These are phyloP conservation scores for Lysandra coridon DNA, from an alignment of 2,888 invertebrate genomes.

Conservation along the genomic window DNA sequence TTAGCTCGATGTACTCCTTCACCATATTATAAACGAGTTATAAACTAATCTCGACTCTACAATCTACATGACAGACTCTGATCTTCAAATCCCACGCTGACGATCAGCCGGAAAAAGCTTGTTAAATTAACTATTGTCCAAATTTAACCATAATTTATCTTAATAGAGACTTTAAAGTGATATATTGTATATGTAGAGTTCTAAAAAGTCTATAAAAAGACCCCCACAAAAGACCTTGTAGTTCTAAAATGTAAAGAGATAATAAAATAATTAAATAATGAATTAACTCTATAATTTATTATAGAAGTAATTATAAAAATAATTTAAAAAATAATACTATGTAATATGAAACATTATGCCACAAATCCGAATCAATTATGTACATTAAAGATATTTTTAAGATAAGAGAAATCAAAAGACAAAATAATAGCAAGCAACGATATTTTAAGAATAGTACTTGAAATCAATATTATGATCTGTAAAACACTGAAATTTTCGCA, in stretches of 20 bases:
- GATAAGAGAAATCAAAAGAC: neutral
- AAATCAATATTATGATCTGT: neutral
- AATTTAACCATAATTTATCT: slow-evolving; percentile 3
- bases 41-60: neutral
- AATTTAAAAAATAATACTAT: too few relatives aligned
- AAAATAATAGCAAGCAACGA: neutral
- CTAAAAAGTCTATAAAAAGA: neutral
- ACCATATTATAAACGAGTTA: too few relatives aligned
- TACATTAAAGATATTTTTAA: neutral
- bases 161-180: neutral
- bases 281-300: too few relatives aligned
- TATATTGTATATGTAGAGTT: neutral
- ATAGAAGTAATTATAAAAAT: too few relatives aligned
- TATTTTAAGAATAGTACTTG: neutral
- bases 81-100: neutral
- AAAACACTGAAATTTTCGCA: neutral
- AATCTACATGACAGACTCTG: neutral
- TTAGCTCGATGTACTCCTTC: too few relatives aligned
- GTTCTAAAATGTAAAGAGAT: neutral
- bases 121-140: slow-evolving; percentile 12
- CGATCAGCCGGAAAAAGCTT: neutral
- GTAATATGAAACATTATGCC: neutral
- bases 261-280: too few relatives aligned
- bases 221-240: neutral
- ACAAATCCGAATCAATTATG: neutral